Evolutionary conservation across 2,113 vertebrate genomes (phyloP), one percentile per base, ranked within the genome.

Genomic region (Zosterops hypoxanthus): DNA sequence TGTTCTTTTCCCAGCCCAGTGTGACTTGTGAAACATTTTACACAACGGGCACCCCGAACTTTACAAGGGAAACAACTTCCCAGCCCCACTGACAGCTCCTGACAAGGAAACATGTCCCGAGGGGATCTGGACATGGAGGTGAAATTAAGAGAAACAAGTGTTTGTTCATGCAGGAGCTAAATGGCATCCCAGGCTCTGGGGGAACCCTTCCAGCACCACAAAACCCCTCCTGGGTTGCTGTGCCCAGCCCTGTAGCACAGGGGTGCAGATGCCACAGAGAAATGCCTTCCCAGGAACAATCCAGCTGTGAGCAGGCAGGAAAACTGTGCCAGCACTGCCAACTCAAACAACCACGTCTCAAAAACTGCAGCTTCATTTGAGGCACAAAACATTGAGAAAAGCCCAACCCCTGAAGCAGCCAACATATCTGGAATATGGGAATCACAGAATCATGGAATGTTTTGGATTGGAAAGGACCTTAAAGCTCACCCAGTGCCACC

Each of bases 81-180:
- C 4, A 1, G 70, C 13, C 29, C 57, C 78, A 42, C 25, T 3
- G 7, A 41, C 16, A 79, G 60, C 55, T 80, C 46, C 82, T 33
- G 24, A 24, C 0, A 0, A 28, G 55, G 59, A n/a, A 63, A 69
- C 76, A 8, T 2, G 13, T 2, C 33, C 49, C 1, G 0, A 23
- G 28, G 55, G 80, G 52, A 66, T 12, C 4, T 39, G 57, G 82
- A 63, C 17, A 15, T 0, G 17, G 29, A 69, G 8, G 2, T 46
- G 36, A 50, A 70, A 72, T n/a, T 8, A 6, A 12, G 36, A 44
- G 34, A 20, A 50, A 17, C 2, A 26, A 28, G 12, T 0, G 4
- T 25, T 53, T 57, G 34, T 77, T 75, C 26, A 42, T 4, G 14
- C 2, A 14, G n/a, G 36, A 66, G 55, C 28, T 66, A 69, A 36